Evolutionary conservation across 1,140 invertebrate species (phyloP).

Genomic region (Procambarus clarkii): DNA sequence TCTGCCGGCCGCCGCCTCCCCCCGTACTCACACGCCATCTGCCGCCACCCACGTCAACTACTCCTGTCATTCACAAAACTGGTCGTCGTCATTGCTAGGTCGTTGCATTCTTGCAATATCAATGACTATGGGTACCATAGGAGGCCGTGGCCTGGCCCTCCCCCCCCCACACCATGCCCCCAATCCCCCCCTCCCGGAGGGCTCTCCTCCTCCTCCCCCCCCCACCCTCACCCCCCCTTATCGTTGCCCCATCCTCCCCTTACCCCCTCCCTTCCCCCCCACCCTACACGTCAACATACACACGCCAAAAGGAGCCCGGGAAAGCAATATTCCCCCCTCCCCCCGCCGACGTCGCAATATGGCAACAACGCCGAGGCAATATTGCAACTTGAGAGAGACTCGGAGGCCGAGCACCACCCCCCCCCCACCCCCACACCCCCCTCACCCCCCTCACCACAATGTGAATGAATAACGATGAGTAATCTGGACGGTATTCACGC

Average conservation of each 20-base stretch:
- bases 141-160: not conserved
- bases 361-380: conserved; percentile 53
- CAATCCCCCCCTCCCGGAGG: not conserved
- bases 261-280: not conserved
- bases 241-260: too few species aligned
- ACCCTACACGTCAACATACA: not conserved
- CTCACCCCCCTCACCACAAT: not conserved
- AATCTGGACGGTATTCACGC: conserved; percentile 27
- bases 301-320: conserved; percentile 23
- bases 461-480: conserved; percentile 37
- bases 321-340: not conserved
- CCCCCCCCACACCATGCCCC: not conserved
- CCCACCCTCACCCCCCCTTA: too few species aligned
- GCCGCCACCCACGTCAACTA: conserved; percentile 63
- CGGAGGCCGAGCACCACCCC: conserved; percentile 3
- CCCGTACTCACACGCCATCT: conserved; percentile 63
- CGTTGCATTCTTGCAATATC: conserved; percentile 67
- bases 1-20: conserved; percentile 15
- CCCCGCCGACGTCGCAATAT: conserved; percentile 28
- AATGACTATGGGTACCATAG: conserved; percentile 44
- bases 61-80: conserved; percentile 68
- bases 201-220: too few species aligned
- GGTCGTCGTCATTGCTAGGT: conserved; percentile 64
- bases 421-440: conserved; percentile 19
- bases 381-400: conserved; percentile 65